Evolutionary conservation across 2,888 invertebrate species (phyloP), one percentile per base, ranked within the genome.

Genomic region (Quadroppia sp.): DNA sequence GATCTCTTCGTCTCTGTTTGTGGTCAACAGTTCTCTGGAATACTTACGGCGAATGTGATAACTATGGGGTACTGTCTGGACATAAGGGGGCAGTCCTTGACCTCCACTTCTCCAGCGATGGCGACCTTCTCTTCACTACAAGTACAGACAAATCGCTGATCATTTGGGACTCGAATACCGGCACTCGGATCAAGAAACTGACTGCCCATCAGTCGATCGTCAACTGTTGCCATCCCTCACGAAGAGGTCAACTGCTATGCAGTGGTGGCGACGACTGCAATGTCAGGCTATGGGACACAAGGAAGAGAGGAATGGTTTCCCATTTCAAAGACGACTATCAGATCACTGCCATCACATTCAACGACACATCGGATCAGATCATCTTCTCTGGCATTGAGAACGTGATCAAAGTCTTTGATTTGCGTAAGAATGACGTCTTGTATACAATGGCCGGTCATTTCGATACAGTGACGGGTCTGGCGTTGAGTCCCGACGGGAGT

Each of bases 21-120:
- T 56, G 80, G 13, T 56, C n/a, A 50, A 74, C 80, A 84, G 86
- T 83, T 82, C 84, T 99, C 77, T 99, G 99, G 99, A 92, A 90
- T 82, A 94, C 96, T 0, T 96, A 94, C 81, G 98, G 94, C 0
- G 96, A 99, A 81, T 99, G 99, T 83, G 96, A 98, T 80, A 99
- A 99, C 82, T 89, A 96, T 77, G 91, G 93, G 80, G 89, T 91
- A 25, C 88, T 99, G 72, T 88, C 88, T 23, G 97, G 97, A 0
- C 99, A 99, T 83, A 91, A 91, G 0, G 99, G 98, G 0, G 94
- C 97, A 1, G 86, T 99, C 1, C 89, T 95, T 89, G 96, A 99
- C 82, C 84, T 98, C 13, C 83, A 85, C 64, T 86, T 81, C 78
- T 80, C 80, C 50, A 79, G 81, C 6, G 83, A 81, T 76, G 80